phyloP scores from a whole-genome alignment of 2,888 invertebrate species.

The Agriopis leucophaearia region DNA sequence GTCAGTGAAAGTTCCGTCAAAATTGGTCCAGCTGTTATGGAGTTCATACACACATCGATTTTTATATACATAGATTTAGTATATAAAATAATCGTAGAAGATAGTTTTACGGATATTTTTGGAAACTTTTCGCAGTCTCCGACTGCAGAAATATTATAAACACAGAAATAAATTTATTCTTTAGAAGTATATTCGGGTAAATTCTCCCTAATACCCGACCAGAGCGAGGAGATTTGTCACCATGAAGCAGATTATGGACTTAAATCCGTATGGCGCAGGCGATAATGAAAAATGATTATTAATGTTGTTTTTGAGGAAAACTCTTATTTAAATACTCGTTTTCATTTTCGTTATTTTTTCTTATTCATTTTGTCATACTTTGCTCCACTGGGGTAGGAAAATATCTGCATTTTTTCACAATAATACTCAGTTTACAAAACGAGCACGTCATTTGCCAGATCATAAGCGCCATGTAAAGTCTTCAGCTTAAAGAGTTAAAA shows the following conservation, averaged over 20 bases:
- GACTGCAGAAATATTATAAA: neutral
- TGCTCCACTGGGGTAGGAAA: no score
- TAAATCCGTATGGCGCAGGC: slow-evolving; percentile 6
- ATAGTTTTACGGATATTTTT: neutral
- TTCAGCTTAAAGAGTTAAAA: neutral
- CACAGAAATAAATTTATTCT: slow-evolving; percentile 6
- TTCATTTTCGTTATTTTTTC: neutral
- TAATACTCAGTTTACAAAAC: neutral
- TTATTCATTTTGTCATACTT: neutral
- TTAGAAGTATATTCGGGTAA: slow-evolving; percentile 8
- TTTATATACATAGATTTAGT: no score
- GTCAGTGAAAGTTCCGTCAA: no score
- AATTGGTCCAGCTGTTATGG: no score
- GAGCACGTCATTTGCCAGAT: neutral
- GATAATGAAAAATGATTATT: slow-evolving; percentile 14
- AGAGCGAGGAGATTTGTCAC: slow-evolving; percentile 11
- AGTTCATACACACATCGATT: no score
- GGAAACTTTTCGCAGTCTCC: neutral
- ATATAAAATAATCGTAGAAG: no score
- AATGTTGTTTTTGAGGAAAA: slow-evolving; percentile 8
- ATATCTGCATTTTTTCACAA: no score
- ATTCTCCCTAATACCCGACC: slow-evolving; percentile 11
- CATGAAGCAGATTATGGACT: slow-evolving; percentile 11
- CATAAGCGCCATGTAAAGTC: neutral
- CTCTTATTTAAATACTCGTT: neutral